Evolutionary conservation across 2,888 invertebrate genomes (phyloP).

Genomic region (Mylabris sibirica): DNA sequence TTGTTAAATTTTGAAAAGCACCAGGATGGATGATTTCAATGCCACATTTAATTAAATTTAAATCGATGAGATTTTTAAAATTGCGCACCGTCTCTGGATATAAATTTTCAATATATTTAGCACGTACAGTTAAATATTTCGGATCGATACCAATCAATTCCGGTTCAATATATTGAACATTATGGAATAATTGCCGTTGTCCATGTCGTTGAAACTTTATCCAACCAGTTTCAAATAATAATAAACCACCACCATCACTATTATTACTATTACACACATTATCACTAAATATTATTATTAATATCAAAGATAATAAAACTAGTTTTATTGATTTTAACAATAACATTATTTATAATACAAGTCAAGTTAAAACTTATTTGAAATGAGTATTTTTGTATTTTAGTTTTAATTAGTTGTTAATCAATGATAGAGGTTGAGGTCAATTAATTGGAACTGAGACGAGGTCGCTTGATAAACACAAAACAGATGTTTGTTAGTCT

Average conservation of each 20-base stretch:
- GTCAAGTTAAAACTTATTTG: background rate
- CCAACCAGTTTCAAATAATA: conserved; percentile 19
- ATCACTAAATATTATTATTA: conserved; percentile 6
- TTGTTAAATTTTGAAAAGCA: conserved; percentile 30
- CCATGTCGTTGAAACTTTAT: conserved; percentile 16
- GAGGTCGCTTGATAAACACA: background rate
- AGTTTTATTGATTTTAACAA: background rate
- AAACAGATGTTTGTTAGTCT: background rate
- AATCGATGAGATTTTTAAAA: conserved; percentile 21
- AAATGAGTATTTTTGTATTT: background rate
- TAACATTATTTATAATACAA: background rate
- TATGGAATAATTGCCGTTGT: conserved; percentile 15
- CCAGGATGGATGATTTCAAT: conserved; percentile 21
- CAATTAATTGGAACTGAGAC: conserved; percentile 2
- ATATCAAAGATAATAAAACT: background rate
- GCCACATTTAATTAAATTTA: conserved; percentile 19
- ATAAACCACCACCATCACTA: background rate
- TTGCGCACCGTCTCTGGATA: conserved; percentile 20
- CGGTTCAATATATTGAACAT: conserved; percentile 26
- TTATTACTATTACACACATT: background rate
- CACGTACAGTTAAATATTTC: conserved; percentile 12
- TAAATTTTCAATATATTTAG: conserved; percentile 17
- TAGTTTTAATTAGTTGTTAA: background rate
- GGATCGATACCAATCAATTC: conserved; percentile 15
- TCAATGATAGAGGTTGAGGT: background rate